Evolutionary conservation across 2,888 invertebrate species (phyloP), one percentile per base, ranked within the genome.

Genomic region (Augochlorella aurata): DNA sequence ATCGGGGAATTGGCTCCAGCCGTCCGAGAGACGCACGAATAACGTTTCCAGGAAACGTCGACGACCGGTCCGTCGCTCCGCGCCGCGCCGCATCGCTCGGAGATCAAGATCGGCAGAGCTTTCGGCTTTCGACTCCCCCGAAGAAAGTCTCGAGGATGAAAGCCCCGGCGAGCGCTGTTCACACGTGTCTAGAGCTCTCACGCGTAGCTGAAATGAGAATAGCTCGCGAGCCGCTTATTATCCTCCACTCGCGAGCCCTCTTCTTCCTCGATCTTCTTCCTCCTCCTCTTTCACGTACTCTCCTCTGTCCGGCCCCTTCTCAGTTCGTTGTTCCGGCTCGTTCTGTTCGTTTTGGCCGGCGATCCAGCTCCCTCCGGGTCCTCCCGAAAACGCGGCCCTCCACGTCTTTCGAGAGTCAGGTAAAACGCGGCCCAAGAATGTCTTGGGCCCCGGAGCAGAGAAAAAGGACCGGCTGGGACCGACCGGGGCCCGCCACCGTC

Each of bases 361-460:
- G 24, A 50, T 21, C 29, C 18, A 5, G n/a, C 54, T 54, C 63
- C 58, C 18, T 29, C n/a, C 47, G 16, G 50, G 66, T 44, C 70
- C 61, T 81, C 71, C 54, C 73, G 74, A 83, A 83, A 63, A 71
- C 66, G 77, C 67, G 44, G 63, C 21, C 67, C 24, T 61, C 61
- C 81, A 14, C 70, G 47, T n/a, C 68, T 83, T 85, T 71, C 77
- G 79, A 85, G 72, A 78, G 80, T 69, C 84, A 82, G 83, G 84
- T 83, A 85, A 85, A 80, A 80, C 74, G 76, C 70, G 58, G 65
- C 24, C 74, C 70, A 82, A 47, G 73, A 75, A 79, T 69, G 79
- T 65, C 65, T 49, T 74, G 81, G 63, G 54, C 38, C 21, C 49
- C 50, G n/a, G 16, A 38, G 73, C n/a, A 29, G 49, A 66, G 77